Evolutionary conservation across 2,797 vertebrate species (phyloP), one percentile per base, ranked within the genome.

Genomic region (Okamejei kenojei): DNA sequence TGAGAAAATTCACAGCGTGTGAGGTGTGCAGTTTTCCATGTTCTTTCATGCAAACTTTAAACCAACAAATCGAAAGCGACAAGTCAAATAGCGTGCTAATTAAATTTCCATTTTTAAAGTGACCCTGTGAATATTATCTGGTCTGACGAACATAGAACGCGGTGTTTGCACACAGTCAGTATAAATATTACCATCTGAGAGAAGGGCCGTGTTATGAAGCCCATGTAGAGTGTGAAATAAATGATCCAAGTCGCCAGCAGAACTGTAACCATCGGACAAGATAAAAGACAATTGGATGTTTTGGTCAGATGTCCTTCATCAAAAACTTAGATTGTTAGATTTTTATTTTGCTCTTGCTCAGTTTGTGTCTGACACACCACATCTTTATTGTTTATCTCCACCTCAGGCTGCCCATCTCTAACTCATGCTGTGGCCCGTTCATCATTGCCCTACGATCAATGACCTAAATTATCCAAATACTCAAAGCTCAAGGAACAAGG

Each of bases 71-170:
- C n/a, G n/a, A 88, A n/a, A 88, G 17, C n/a, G 63, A 32, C 84
- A 68, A 21, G 84, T 61, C 84, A 88, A 68, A n/a, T 68, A n/a
- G 84, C 65, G 61, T 88, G 84, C 84, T 88, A 88, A 88, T 88
- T 68, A 88, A 21, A 35, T 68, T 88, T 88, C n/a, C n/a, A 88
- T 68, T 68, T 88, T 88, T 88, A 68, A 65, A 68, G 32, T 68
- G 84, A 68, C 63, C 63, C 17, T 35, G 84, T 32, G 29, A 86
- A 63, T 86, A 32, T 86, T 86, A 19, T 86, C 17, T 6, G 32
- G 26, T 63, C 17, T 35, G 9, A 68, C 17, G 19, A 88, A 68
- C 35, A 63, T 68, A 63, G 68, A 86, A 86, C 17, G 26, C 58
- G 15, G 21, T 65, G 63, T 35, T 35, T 88, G 63, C 21, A 65